These are phyloP conservation scores for Tinamus guttatus DNA, from an alignment of 2,113 vertebrate species.

Conservation along the genomic window DNA sequence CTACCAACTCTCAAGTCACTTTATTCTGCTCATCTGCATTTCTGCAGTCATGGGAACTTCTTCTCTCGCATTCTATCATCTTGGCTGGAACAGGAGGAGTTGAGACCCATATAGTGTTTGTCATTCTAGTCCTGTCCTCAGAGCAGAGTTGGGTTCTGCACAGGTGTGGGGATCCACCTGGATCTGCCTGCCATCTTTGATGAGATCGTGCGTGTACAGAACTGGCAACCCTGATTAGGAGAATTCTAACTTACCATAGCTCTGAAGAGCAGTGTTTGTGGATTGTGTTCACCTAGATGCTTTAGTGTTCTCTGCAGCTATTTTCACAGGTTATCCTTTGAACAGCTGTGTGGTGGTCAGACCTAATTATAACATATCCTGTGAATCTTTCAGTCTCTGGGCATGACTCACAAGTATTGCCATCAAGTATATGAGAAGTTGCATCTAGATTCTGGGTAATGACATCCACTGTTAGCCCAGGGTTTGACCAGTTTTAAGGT, in stretches of 20 bases:
- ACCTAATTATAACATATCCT: no score
- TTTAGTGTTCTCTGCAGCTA: neutral
- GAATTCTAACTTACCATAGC: neutral
- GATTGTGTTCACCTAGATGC: neutral
- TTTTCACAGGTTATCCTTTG: neutral
- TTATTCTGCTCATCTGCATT: neutral
- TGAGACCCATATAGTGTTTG: neutral
- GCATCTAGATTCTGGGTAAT: neutral
- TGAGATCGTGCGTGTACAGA: neutral
- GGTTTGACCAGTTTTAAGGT: neutral
- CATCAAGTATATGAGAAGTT: neutral
- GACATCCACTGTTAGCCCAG: neutral
- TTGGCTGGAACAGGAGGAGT: neutral
- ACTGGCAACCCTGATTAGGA: neutral
- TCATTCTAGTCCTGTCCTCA: neutral
- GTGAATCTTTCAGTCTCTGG: neutral
- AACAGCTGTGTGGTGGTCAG: neutral
- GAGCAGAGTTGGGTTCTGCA: neutral
- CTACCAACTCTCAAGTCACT: neutral
- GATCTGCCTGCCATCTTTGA: neutral
- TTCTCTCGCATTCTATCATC: neutral
- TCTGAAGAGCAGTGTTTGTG: neutral
- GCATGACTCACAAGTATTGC: neutral
- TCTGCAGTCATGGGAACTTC: neutral
- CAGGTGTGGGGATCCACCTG: neutral